Evolutionary conservation across 2,797 vertebrate species (phyloP).

Genomic region (Ctenosaura bakeri): DNA sequence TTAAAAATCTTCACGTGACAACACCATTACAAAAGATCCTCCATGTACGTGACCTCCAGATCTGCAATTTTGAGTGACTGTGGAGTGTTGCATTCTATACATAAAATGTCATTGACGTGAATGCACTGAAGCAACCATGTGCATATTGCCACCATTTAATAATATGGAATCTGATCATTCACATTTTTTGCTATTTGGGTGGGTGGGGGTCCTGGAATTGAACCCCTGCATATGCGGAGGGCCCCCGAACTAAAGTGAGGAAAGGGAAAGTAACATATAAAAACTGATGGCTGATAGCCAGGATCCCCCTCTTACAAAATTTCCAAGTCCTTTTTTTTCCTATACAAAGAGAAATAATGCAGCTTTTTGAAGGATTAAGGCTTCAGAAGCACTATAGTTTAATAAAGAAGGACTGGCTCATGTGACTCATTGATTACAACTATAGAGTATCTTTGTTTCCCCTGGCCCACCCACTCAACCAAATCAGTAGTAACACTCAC

Average conservation of each 20-base stretch:
- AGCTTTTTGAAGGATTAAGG: too few species aligned
- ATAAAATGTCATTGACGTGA: too few species aligned
- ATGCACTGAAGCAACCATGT: too few species aligned
- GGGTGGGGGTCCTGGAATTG: too few species aligned
- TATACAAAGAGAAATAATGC: neutral
- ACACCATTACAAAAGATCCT: neutral
- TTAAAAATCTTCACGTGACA: neutral
- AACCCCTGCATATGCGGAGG: too few species aligned
- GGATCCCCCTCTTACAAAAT: neutral
- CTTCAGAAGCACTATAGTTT: neutral
- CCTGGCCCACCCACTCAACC: neutral
- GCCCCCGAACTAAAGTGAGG: too few species aligned
- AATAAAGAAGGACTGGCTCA: neutral
- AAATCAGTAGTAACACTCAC: neutral
- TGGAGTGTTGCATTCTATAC: too few species aligned
- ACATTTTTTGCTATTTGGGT: too few species aligned
- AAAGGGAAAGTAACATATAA: neutral
- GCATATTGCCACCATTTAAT: too few species aligned
- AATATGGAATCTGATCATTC: too few species aligned
- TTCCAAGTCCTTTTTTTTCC: neutral
- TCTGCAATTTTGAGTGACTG: too few species aligned
- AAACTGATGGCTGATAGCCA: neutral
- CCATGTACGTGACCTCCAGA: too few species aligned
- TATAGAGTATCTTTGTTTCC: neutral
- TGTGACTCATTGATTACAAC: neutral